phyloP scores from a whole-genome alignment of 2,888 invertebrate genomes.

The Eurois occulta region DNA sequence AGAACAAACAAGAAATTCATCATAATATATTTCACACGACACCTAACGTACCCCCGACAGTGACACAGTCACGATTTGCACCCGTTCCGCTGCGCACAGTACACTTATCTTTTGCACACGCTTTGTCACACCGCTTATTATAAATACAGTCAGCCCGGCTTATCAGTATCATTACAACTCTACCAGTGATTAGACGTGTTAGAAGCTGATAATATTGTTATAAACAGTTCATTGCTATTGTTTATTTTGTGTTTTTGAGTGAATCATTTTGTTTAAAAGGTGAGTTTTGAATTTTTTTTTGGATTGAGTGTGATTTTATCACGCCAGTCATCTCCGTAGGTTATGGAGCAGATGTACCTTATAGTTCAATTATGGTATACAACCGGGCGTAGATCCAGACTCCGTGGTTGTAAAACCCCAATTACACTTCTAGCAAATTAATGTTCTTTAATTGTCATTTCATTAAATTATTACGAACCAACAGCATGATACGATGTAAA shows the following conservation, averaged over 20 bases:
- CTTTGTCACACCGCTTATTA: conserved; percentile 16
- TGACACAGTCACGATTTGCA: conserved; percentile 55
- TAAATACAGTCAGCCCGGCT: conserved; percentile 20
- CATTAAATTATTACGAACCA: neutral
- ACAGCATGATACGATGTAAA: neutral
- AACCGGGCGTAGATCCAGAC: neutral
- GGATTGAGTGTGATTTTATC: too few relatives aligned
- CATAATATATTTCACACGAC: conserved; percentile 46
- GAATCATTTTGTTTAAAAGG: conserved; percentile 12
- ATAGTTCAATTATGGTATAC: too few relatives aligned
- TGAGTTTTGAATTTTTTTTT: neutral
- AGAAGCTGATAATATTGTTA: conserved; percentile 25
- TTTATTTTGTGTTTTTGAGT: conserved; percentile 28
- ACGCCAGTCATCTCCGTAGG: too few relatives aligned
- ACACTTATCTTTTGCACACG: conserved; percentile 61
- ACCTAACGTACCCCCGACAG: conserved; percentile 18
- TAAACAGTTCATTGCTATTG: conserved; percentile 25
- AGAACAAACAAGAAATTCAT: neutral
- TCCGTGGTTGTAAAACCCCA: neutral
- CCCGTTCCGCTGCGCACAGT: conserved; percentile 50
- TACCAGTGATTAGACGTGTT: conserved; percentile 18
- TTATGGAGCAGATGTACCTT: too few relatives aligned
- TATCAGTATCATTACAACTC: conserved; percentile 48
- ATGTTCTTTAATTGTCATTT: neutral
- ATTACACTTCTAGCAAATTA: neutral